phyloP scores from a whole-genome alignment of 2,113 vertebrate genomes.

The Lepus europaeus region DNA sequence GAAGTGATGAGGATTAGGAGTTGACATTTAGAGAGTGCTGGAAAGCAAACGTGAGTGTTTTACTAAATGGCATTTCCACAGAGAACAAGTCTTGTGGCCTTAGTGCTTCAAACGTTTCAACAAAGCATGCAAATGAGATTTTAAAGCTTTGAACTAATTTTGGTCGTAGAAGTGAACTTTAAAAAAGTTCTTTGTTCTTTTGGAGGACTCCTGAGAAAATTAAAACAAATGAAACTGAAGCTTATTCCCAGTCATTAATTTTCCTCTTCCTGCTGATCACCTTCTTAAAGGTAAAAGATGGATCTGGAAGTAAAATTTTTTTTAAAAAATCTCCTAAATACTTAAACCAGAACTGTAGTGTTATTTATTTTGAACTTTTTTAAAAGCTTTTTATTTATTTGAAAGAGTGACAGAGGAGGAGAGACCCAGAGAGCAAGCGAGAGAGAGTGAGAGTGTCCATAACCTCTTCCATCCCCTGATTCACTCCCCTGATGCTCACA shows the following conservation, averaged over 20 bases:
- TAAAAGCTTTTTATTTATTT: too few relatives aligned
- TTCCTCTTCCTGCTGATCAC: constrained; percentile 52
- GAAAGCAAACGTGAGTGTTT: constrained; percentile 42
- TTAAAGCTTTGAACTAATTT: constrained; percentile 41
- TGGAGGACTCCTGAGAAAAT: constrained; percentile 32
- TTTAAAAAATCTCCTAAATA: neutral
- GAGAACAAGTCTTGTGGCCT: constrained; percentile 17
- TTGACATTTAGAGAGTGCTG: constrained; percentile 4
- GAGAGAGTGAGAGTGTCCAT: too few relatives aligned
- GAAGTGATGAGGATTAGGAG: neutral
- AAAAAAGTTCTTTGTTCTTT: constrained; percentile 51
- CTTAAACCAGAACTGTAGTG: neutral
- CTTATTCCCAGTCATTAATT: constrained; percentile 8
- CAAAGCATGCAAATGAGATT: constrained; percentile 40
- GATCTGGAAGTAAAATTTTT: constrained; percentile 29
- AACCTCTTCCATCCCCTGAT: too few relatives aligned
- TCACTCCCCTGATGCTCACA: too few relatives aligned
- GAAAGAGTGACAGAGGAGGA: too few relatives aligned
- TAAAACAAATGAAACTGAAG: constrained; percentile 57
- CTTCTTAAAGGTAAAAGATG: neutral
- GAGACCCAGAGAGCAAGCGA: too few relatives aligned
- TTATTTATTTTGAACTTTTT: neutral
- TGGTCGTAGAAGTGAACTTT: constrained; percentile 22
- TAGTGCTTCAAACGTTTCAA: constrained; percentile 45
- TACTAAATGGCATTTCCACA: constrained; percentile 40